These are phyloP conservation scores for Parapsyche elsis DNA, from an alignment of 1,140 invertebrate species.

Conservation along the genomic window DNA sequence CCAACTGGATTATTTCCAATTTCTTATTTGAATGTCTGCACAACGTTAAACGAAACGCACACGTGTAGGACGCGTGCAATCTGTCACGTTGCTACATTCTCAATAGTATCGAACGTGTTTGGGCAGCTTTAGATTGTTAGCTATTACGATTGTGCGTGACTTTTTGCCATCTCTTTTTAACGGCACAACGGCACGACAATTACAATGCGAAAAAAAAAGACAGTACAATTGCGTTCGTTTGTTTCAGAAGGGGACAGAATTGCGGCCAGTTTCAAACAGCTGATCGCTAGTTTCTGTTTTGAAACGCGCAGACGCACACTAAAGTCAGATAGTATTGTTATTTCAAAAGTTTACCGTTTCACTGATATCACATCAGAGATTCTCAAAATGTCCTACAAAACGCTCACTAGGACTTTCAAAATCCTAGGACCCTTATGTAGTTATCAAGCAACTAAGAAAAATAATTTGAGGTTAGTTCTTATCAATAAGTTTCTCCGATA, in stretches of 20 bases:
- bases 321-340: too few relatives aligned
- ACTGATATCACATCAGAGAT: too few relatives aligned
- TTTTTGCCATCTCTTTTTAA: not conserved
- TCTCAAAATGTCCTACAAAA: slow-evolving; percentile 48
- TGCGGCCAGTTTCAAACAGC: not conserved
- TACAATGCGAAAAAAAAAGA: slow-evolving; percentile 18
- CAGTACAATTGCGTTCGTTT: not conserved
- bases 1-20: too few relatives aligned
- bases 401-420: slow-evolving; percentile 38
- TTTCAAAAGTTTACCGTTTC: too few relatives aligned
- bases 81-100: not conserved
- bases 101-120: not conserved
- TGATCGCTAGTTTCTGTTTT: slow-evolving; percentile 1
- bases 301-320: not conserved
- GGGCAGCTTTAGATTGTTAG: not conserved
- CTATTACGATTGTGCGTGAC: not conserved
- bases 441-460: slow-evolving; percentile 38
- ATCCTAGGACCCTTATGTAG: slow-evolving; percentile 36
- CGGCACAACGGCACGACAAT: not conserved
- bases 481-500: not conserved
- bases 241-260: not conserved
- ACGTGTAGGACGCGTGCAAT: slow-evolving; percentile 5
- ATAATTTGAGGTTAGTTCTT: slow-evolving; percentile 50
- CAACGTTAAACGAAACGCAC: not conserved
- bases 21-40: not conserved